Evolutionary conservation across 2,888 invertebrate species (phyloP), one percentile per base, ranked within the genome.

Genomic region (Zygothrica quintamaculata): DNA sequence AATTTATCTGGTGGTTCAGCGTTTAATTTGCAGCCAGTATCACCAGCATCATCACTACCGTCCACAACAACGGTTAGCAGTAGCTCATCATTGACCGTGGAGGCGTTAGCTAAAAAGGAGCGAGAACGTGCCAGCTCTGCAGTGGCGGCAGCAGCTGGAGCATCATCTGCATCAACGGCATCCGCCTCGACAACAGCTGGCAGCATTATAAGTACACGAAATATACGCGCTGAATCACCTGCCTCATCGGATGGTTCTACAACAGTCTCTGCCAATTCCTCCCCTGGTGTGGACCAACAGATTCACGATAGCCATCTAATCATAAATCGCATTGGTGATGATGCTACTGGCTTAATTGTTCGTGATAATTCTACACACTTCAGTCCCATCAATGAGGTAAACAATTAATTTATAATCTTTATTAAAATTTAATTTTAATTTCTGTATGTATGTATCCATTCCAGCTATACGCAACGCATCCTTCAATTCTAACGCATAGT

Each of bases 261-360:
- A 1, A 97, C 97, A 1, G 95, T 96, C 43, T 97, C 97, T 5
- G 97, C 97, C 0, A 95, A 96, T 15, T 96, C 96, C 0, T 96
- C 96, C 48, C 96, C 96, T 0, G 95, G 95, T 34, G 93, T 92
- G 3, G 93, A 93, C 66, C 92, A 92, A 62, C 91, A 93, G 72
- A 92, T 93, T 42, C 92, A 92, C 67, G 91, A 91, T 60, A 84
- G 72, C 33, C 88, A 85, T 58, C 58, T 87, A 50, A 57, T 68
- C 39, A 84, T 89, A 12, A 89, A 88, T 77, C 82, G 88, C 13
- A 78, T 89, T 26, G 64, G 84, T 0, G 84, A 74, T 16, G 67
- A 65, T 3, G 8, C 52, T 3, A 7, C 25, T 2, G 53, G 39
- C 2, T 5, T 48, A 5, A 43, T 9, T 26, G 47, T 36, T 15